Conservation (phyloP, 1,140 invertebrate species). For the Chironomus striatipennis region DNA sequence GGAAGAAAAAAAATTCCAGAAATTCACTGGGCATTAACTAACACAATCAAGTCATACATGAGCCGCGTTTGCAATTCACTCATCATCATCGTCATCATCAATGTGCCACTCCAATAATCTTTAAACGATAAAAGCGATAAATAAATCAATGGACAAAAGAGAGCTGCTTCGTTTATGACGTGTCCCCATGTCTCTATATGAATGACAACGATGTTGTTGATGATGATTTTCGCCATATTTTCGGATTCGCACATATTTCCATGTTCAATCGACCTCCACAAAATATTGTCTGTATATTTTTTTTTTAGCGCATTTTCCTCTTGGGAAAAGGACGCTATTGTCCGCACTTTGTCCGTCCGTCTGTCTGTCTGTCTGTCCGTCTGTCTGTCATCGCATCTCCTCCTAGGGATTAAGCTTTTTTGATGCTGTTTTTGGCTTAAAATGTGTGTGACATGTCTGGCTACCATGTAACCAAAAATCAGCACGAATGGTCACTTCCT, state of each 20-base stretch:
- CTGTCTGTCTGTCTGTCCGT: too few species aligned
- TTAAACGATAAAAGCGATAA: slow-evolving; percentile 9
- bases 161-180: slow-evolving; percentile 2
- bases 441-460: too few species aligned
- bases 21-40: not conserved
- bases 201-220: not conserved
- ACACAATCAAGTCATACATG: not conserved
- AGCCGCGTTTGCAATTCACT: not conserved
- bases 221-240: not conserved
- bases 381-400: too few species aligned
- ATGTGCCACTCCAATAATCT: slow-evolving; percentile 12
- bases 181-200: not conserved
- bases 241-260: slow-evolving; percentile 6
- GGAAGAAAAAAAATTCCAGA: not conserved
- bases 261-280: slow-evolving; percentile 6
- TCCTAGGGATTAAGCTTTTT: too few species aligned
- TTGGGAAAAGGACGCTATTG: too few species aligned
- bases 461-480: too few species aligned
- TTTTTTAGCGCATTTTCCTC: not conserved
- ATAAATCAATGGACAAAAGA: slow-evolving; percentile 6
- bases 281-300: not conserved
- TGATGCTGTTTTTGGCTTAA: too few species aligned
- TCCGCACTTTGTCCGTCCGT: too few species aligned
- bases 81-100: not conserved
- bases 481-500: too few species aligned